phyloP scores from a whole-genome alignment of 2,797 vertebrate species.

The Xyrichtys novacula region DNA sequence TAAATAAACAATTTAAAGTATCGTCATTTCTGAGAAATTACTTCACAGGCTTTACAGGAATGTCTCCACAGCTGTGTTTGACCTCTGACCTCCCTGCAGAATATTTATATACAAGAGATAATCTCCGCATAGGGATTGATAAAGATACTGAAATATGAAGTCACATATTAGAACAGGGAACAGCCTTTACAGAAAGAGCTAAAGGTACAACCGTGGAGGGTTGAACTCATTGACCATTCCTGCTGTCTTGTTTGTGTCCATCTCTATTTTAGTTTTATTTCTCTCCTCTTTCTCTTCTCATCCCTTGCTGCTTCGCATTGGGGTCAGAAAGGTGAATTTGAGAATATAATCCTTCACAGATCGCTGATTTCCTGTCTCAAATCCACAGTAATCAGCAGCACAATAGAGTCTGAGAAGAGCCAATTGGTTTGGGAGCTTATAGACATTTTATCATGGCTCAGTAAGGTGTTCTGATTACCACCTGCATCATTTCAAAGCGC shows the following conservation, averaged over 20 bases:
- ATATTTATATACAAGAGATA: not conserved
- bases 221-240: not conserved
- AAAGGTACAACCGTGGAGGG: not conserved
- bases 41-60: too few species aligned
- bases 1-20: not conserved
- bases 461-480: constrained; percentile 25
- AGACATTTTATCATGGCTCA: constrained; percentile 20
- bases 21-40: not conserved
- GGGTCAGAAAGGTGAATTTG: constrained; percentile 19
- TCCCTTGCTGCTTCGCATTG: constrained; percentile 9
- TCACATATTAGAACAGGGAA: too few species aligned
- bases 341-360: constrained; percentile 56
- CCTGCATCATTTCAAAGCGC: constrained; percentile 27
- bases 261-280: too few species aligned
- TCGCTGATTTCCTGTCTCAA: constrained; percentile 60
- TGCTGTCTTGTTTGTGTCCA: not conserved
- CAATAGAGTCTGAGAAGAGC: constrained; percentile 20
- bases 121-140: not conserved
- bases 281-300: not conserved
- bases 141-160: too few species aligned
- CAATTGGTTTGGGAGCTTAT: constrained; percentile 46
- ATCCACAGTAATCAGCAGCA: constrained; percentile 52
- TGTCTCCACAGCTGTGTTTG: not conserved
- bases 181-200: too few species aligned
- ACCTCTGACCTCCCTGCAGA: constrained; percentile 4